Percentiles rank a stretch among this genome's conserved stretches.
Evolutionary conservation across 2,113 vertebrate species (phyloP).

Genomic region (Furnarius figulus): DNA sequence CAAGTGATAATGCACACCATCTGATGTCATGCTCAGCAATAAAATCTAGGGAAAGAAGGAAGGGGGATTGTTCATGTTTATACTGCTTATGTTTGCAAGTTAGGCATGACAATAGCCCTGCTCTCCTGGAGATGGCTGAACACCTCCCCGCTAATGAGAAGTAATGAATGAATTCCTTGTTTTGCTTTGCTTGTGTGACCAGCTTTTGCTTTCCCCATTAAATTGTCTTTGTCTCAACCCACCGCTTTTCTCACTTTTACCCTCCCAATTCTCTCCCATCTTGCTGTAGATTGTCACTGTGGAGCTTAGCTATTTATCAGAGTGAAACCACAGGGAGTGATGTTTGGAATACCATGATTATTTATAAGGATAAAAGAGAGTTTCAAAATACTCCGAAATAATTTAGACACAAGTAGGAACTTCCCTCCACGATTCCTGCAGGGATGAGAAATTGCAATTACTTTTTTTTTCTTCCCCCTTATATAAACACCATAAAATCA

Average conservation of each 20-base stretch:
- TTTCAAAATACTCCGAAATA: background rate
- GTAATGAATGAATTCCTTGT: background rate
- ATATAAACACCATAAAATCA: background rate
- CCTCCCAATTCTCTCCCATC: background rate
- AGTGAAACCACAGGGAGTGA: background rate
- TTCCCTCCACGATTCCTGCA: background rate
- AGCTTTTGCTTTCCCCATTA: background rate
- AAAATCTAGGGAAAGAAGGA: background rate
- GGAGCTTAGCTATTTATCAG: background rate
- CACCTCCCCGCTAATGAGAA: background rate
- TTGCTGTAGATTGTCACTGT: background rate
- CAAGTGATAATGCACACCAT: background rate
- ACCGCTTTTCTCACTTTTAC: background rate
- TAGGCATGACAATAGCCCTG: accelerated
- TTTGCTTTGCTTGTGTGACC: background rate
- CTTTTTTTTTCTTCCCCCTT: background rate
- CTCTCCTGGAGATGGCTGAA: background rate
- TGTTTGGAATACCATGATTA: background rate
- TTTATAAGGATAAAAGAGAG: background rate
- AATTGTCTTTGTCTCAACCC: background rate
- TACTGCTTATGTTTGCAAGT: background rate
- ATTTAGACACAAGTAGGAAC: background rate
- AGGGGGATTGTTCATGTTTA: accelerated
- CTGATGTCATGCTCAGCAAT: background rate
- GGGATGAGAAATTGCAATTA: background rate